Evolutionary conservation across 2,113 vertebrate genomes (phyloP), one percentile per base, ranked within the genome.

Genomic region (Myotis yumanensis): DNA sequence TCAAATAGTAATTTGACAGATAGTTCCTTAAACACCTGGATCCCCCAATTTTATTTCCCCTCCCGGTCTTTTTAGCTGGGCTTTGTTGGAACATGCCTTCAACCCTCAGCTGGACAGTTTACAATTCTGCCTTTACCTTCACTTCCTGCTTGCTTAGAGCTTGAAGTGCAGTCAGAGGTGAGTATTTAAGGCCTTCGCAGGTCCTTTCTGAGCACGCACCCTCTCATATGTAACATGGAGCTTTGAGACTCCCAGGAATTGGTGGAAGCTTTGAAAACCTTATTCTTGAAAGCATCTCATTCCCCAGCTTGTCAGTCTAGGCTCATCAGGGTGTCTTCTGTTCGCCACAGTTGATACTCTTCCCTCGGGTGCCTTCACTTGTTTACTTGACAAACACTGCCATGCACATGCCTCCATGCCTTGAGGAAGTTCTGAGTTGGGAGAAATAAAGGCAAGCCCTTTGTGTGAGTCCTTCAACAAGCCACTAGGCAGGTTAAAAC

Each of bases 331-430:
- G 11, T 46, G 43, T 86, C 16, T 51, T 9, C 46, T 52, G 20
- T 54, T 37, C 15, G 35, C 22, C 52, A 40, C 15, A 37, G 8
- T 20, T 23, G 23, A n/a, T n/a, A 14, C 3, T 4, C 5, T 85
- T 64, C 11, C 10, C 51, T 5, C 8, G 6, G 18, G 40, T 12
- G 11, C 32, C 8, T 4, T 3, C 1, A 16, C 4, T 20, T 7
- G 17, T 25, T 59, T 2, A 3, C 35, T 48, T 54, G 46, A 25
- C 75, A 66, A 43, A 66, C 30, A 37, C 14, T 28, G 17, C 66
- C n/a, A 0, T 4, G 28, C 17, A 32, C 40, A 28, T 28, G 16
- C 59, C 14, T 57, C 43, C 43, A 11, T 9, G 23, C 20, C 43
- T 71, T 3, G 20, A 75, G 52, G 75, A 48, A 82, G 68, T 28